Percentiles rank a stretch among this genome's conserved stretches.
Conservation (phyloP, 2,888 invertebrate species). For the Drosophila ezoana region DNA sequence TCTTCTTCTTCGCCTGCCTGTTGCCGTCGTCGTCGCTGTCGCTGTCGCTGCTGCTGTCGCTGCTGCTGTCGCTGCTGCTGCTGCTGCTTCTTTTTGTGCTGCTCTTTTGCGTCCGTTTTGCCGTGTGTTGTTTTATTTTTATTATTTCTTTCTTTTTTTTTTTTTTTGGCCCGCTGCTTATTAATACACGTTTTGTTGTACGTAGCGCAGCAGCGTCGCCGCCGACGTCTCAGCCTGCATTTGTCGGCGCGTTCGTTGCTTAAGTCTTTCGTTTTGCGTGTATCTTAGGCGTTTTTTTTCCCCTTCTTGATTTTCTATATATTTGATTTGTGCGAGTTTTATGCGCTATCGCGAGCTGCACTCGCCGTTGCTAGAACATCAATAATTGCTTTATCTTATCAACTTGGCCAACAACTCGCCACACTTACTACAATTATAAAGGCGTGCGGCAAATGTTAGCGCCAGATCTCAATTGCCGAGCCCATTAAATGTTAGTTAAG, state of each 20-base stretch:
- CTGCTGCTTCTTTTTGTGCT: conserved; percentile 66
- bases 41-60: conserved; percentile 29
- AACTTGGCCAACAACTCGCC: conserved; percentile 10
- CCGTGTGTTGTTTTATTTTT: conserved; percentile 64
- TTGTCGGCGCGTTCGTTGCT: conserved; percentile 65
- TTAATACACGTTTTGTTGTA: conserved; percentile 75
- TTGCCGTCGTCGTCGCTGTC: conserved; percentile 73
- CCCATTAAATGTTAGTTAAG: conserved; percentile 70
- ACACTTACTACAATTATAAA: conserved; percentile 44
- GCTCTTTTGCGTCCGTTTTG: conserved; percentile 75
- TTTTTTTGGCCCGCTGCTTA: conserved; percentile 67
- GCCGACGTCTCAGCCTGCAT: conserved; percentile 42
- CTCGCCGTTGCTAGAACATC: conserved; percentile 22
- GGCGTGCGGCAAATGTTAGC: conserved; percentile 69
- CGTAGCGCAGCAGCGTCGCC: conserved; percentile 52
- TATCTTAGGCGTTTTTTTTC: conserved; percentile 48
- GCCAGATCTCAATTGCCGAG: conserved; percentile 59
- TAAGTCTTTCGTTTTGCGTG: conserved; percentile 71
- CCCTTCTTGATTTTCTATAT: conserved; percentile 12
- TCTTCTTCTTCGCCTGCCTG: conserved; percentile 57
- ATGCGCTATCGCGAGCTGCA: conserved; percentile 26
- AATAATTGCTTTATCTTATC: conserved; percentile 32
- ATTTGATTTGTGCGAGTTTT: conserved; percentile 42
- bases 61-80: conserved; percentile 41
- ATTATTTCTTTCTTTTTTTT: conserved; percentile 26